These are phyloP conservation scores for Eristalis pertinax DNA, from an alignment of 2,888 invertebrate species.

Conservation along the genomic window DNA sequence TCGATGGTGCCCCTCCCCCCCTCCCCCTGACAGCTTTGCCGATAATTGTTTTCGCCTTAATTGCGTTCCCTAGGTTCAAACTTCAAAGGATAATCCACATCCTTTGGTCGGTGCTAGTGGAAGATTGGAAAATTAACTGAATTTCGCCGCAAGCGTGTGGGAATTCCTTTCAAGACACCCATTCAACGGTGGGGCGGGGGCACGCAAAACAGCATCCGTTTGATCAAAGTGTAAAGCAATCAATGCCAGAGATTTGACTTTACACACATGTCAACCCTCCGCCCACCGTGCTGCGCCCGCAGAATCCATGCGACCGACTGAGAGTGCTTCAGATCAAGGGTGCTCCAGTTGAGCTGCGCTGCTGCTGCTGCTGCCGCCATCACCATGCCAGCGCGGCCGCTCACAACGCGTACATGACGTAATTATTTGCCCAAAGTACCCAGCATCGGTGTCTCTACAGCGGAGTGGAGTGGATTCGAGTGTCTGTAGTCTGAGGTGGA, in stretches of 20 bases:
- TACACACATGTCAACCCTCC: background rate
- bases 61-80: constrained; percentile 19
- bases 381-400: constrained; percentile 5
- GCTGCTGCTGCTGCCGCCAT: background rate
- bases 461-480: background rate
- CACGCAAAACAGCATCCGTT: background rate
- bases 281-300: background rate
- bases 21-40: background rate
- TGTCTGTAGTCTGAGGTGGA: constrained; percentile 18
- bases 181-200: background rate
- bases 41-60: constrained; percentile 24
- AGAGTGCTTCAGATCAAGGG: constrained; percentile 10
- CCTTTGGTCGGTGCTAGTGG: background rate
- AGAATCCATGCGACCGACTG: background rate
- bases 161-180: background rate
- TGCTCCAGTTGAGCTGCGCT: constrained; percentile 14
- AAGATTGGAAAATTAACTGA: constrained; percentile 57
- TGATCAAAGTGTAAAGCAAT: constrained; percentile 51
- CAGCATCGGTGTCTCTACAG: background rate
- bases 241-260: constrained; percentile 41
- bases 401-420: constrained; percentile 58
- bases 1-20: background rate
- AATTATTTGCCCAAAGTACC: constrained; percentile 40
- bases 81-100: constrained; percentile 50
- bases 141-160: constrained; percentile 10